Conservation (phyloP, 2,888 invertebrate species). For the Chorisops tibialis region DNA sequence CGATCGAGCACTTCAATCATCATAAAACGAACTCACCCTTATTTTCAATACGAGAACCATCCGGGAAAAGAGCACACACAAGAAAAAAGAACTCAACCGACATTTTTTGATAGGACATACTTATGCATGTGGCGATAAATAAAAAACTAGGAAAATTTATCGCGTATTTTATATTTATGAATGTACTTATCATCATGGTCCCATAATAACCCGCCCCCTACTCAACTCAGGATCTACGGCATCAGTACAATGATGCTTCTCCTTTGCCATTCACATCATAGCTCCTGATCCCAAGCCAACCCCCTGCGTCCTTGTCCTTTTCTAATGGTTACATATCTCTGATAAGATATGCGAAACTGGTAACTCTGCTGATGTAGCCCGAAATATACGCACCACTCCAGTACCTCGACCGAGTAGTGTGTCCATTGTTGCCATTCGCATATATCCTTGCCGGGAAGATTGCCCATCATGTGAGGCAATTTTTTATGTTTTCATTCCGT, state of each 20-base stretch:
- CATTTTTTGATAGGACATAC: not conserved
- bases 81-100: no score
- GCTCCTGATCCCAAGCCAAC: constrained; percentile 22
- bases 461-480: constrained; percentile 34
- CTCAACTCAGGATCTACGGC: constrained; percentile 11
- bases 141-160: constrained; percentile 32
- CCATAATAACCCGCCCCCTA: constrained; percentile 28
- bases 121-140: constrained; percentile 22
- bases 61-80: no score
- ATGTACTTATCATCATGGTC: constrained; percentile 33
- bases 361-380: constrained; percentile 22
- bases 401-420: not conserved
- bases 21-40: no score
- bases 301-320: constrained; percentile 1
- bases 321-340: constrained; percentile 31
- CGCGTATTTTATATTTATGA: constrained; percentile 35
- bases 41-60: no score
- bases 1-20: no score
- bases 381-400: not conserved
- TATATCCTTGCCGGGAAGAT: constrained; percentile 1
- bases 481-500: constrained; percentile 34
- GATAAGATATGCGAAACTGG: constrained; percentile 33
- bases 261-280: constrained; percentile 23
- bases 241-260: constrained; percentile 12
- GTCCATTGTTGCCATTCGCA: constrained; percentile 12